phyloP scores from a whole-genome alignment of 2,113 vertebrate genomes.

The Polypterus senegalus region DNA sequence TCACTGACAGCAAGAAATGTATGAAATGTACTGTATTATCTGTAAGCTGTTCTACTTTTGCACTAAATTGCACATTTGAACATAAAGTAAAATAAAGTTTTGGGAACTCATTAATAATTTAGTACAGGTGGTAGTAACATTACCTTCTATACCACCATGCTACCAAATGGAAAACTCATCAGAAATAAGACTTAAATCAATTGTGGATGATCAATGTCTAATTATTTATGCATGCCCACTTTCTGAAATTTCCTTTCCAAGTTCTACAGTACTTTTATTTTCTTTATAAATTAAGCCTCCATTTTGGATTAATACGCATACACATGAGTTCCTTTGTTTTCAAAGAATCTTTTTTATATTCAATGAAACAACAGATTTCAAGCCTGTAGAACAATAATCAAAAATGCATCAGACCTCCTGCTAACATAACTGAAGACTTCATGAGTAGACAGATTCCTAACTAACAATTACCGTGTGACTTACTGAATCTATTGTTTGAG shows the following conservation, averaged over 20 bases:
- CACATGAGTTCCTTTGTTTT: slow-evolving; percentile 66
- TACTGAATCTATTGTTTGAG: slow-evolving; percentile 57
- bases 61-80: no score
- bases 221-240: no score
- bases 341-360: slow-evolving; percentile 61
- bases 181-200: no score
- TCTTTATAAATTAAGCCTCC: slow-evolving; percentile 62
- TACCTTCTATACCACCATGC: no score
- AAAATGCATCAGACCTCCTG: slow-evolving; percentile 70
- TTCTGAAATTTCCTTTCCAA: background rate
- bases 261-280: slow-evolving; percentile 35
- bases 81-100: no score
- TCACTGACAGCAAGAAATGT: no score
- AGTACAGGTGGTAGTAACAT: no score
- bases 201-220: no score
- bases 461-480: slow-evolving; percentile 56
- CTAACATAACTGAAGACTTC: slow-evolving; percentile 63
- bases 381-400: slow-evolving; percentile 41
- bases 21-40: no score
- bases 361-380: slow-evolving; percentile 71
- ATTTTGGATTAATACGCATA: slow-evolving; percentile 74
- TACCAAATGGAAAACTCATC: no score
- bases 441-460: slow-evolving; percentile 79
- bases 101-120: no score
- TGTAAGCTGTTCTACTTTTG: no score